Evolutionary conservation across 2,797 vertebrate species (phyloP), one percentile per base, ranked within the genome.

Genomic region (Bradypodion pumilum): DNA sequence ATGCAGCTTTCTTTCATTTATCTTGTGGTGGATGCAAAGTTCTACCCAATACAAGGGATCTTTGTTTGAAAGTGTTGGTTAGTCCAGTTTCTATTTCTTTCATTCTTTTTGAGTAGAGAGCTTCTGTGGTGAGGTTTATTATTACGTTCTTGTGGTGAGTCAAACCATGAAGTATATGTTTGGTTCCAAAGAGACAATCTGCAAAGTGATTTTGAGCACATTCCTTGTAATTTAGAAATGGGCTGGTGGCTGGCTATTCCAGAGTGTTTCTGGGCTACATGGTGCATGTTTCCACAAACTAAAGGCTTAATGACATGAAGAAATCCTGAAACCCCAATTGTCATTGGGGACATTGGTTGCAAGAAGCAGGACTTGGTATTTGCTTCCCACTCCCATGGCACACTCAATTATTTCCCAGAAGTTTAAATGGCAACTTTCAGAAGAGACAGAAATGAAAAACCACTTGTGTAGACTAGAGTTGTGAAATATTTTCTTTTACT

Each of bases 221-320:
- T 90, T 86, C 91, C 83, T 74, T 85, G 49, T 88, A n/a, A 91
- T 90, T 93, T 85, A 87, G 44, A 60, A 66, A 56, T 44, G 1
- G 74, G 69, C 89, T 92, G 91, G 90, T 91, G 74, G 59, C 81
- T 68, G 84, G 72, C 92, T 89, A 75, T 87, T 92, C 86, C 85
- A 91, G 74, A 90, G 77, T 56, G 52, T 94, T 93, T 80, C 78
- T 40, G 85, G 76, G 76, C 66, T 93, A 40, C 81, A 78, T 0
- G 7, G 72, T 81, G 80, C 89, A 21, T 84, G 21, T 27, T 52
- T 88, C 87, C 87, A 85, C 84, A 92, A 79, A 80, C 81, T 69
- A 32, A 90, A 84, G 90, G 82, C 73, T 74, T 1, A 84, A 69
- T 40, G 27, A 68, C 35, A 65, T 7, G 9, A 27, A 5, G n/a